Conservation (phyloP, 2,113 vertebrate genomes). For the Tichodroma muraria region DNA sequence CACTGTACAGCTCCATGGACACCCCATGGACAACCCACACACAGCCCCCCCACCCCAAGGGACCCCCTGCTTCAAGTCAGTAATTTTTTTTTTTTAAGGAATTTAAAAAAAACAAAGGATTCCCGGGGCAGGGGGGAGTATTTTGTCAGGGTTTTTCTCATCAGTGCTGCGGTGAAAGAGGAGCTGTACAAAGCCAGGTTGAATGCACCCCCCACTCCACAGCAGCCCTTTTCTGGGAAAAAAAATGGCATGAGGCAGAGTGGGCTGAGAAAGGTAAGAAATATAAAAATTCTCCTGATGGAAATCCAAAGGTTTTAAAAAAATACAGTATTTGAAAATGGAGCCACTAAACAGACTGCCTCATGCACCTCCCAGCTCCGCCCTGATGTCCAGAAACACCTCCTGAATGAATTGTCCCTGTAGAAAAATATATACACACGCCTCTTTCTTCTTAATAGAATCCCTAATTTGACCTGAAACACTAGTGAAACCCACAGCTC, state of each 20-base stretch:
- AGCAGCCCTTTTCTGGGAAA: neutral
- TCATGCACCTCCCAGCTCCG: neutral
- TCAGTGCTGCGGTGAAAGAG: neutral
- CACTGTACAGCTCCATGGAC: neutral
- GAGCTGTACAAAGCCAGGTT: neutral
- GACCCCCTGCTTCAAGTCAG: neutral
- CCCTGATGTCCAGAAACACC: neutral
- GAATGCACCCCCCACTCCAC: accelerated
- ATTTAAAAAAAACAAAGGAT: neutral
- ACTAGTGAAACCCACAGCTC: neutral
- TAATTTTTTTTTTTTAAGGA: neutral
- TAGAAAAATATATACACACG: slow-evolving; percentile 17
- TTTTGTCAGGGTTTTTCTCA: neutral
- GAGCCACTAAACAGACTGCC: slow-evolving; percentile 19
- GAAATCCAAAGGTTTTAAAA: slow-evolving; percentile 46
- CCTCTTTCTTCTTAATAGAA: neutral
- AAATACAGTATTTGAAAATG: slow-evolving; percentile 39
- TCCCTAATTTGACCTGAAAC: neutral
- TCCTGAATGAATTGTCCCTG: slow-evolving; percentile 5
- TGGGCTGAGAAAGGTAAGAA: neutral
- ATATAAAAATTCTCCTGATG: slow-evolving; percentile 50
- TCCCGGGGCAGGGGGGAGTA: neutral
- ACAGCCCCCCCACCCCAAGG: neutral
- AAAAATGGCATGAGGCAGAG: neutral
- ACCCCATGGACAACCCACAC: accelerated